Evolutionary conservation across 2,113 vertebrate species (phyloP).

Genomic region (Lepisosteus oculatus): DNA sequence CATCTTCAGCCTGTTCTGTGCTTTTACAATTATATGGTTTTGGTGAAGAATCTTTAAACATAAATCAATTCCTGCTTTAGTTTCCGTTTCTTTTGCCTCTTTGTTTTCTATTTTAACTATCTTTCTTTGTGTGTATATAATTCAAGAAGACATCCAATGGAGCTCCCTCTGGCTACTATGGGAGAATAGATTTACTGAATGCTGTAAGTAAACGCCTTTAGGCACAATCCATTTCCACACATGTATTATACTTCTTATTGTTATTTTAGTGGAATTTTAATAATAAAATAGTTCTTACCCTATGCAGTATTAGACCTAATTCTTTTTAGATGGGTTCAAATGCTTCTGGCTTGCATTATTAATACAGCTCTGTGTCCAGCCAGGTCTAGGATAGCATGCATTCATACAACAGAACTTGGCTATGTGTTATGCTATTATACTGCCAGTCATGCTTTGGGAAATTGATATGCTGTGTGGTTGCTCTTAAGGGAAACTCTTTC

Average conservation of each 20-base stretch:
- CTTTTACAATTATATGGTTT: background rate
- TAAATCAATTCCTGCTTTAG: slow-evolving; percentile 22
- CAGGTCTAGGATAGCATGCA: too few relatives aligned
- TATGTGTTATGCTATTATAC: too few relatives aligned
- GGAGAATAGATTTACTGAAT: slow-evolving; percentile 61
- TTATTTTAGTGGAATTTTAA: background rate
- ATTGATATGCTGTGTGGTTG: too few relatives aligned
- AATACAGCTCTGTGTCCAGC: background rate
- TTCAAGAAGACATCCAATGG: slow-evolving; percentile 60
- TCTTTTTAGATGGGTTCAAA: background rate
- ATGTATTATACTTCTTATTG: background rate
- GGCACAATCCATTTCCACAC: slow-evolving; percentile 4
- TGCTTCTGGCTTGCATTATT: slow-evolving; percentile 5
- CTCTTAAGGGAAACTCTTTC: too few relatives aligned
- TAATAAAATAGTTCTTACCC: background rate
- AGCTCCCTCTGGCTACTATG: slow-evolving; percentile 49
- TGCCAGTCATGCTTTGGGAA: too few relatives aligned
- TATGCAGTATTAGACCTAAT: background rate
- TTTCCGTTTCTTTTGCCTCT: slow-evolving; percentile 12
- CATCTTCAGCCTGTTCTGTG: background rate
- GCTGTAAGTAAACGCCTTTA: slow-evolving; percentile 44
- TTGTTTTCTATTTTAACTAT: slow-evolving; percentile 28
- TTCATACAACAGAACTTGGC: too few relatives aligned
- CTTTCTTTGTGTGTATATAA: slow-evolving; percentile 27
- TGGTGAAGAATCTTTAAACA: background rate